phyloP scores from a whole-genome alignment of 2,888 invertebrate genomes.

The Ctena decussata region DNA sequence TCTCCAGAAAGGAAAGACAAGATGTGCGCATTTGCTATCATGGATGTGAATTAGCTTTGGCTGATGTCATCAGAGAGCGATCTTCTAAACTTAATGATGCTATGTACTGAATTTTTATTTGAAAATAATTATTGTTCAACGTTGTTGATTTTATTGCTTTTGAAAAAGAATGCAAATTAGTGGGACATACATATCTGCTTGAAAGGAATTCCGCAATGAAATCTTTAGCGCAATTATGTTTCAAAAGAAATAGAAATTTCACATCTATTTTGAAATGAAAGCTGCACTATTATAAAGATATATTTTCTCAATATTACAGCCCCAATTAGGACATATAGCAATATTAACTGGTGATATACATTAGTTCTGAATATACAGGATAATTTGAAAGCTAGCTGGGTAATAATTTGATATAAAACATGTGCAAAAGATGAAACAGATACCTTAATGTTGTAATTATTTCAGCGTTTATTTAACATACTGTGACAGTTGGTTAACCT shows the following conservation, averaged over 20 bases:
- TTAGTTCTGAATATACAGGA: neutral
- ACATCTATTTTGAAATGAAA: neutral
- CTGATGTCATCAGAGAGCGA: neutral
- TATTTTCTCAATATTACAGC: neutral
- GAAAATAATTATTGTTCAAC: conserved; percentile 12
- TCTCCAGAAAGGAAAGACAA: too few relatives aligned
- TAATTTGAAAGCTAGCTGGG: neutral
- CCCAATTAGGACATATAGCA: neutral
- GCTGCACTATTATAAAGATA: neutral
- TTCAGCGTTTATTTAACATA: neutral
- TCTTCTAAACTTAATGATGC: neutral
- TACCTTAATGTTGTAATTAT: conserved; percentile 3
- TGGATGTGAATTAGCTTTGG: neutral
- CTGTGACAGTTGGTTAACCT: conserved; percentile 31
- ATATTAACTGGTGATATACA: neutral
- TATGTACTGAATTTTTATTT: neutral
- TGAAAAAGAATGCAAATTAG: conserved; percentile 9
- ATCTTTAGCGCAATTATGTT: neutral
- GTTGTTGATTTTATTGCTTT: neutral
- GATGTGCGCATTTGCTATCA: too few relatives aligned
- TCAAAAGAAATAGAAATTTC: neutral
- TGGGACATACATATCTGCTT: neutral
- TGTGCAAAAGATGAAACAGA: conserved; percentile 14
- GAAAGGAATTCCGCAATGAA: conserved; percentile 6
- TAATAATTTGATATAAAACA: neutral